Conservation (phyloP, 1,140 invertebrate genomes). For the Cyclina sinensis region DNA sequence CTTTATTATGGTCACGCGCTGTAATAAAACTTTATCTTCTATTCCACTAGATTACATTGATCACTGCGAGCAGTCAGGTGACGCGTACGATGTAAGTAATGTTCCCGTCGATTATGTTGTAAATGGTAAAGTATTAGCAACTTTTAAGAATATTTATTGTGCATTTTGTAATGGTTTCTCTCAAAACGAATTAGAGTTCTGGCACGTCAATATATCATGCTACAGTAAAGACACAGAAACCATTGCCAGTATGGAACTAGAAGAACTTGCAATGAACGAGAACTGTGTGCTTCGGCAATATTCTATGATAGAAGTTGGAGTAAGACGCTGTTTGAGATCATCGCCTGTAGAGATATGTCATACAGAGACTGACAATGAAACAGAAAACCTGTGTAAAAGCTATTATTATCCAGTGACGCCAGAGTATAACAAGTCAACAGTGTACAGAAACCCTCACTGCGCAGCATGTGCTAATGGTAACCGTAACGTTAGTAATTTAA, state of each 20-base stretch:
- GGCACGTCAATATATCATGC: background rate
- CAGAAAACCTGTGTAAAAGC: background rate
- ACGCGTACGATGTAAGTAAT: background rate
- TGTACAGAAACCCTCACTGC: constrained; percentile 43
- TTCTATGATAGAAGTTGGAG: background rate
- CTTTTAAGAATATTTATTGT: constrained; percentile 35
- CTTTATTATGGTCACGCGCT: background rate
- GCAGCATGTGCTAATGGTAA: background rate
- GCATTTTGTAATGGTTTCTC: constrained; percentile 12
- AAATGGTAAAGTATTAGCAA: background rate
- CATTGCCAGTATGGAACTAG: background rate
- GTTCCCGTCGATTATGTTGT: constrained; percentile 13
- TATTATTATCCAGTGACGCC: background rate
- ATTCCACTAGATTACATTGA: no score
- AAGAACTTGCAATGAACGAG: background rate
- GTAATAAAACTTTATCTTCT: background rate
- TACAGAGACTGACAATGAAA: background rate
- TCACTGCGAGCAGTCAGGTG: background rate
- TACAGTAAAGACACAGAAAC: background rate
- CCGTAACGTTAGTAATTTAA: background rate
- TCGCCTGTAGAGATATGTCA: no score
- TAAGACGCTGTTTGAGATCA: background rate
- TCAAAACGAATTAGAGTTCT: background rate
- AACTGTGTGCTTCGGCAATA: background rate
- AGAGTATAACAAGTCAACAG: background rate